A percentile compares a stretch with the other conserved stretches of the same genome.
These are phyloP conservation scores for Campodea augens DNA, from an alignment of 1,140 invertebrate species.

Conservation along the genomic window DNA sequence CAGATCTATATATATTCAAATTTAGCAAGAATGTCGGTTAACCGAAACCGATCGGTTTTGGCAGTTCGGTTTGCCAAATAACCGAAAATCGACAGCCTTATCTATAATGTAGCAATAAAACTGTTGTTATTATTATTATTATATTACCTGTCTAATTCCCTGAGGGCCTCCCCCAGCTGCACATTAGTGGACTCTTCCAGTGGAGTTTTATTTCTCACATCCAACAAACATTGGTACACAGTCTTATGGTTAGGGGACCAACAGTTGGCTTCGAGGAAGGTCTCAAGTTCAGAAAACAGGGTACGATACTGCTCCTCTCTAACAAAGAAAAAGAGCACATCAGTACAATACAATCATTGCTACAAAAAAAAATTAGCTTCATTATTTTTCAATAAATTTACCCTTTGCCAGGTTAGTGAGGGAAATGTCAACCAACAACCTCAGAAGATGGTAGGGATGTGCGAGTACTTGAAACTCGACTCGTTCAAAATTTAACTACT, in stretches of 20 bases:
- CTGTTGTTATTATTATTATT: neutral
- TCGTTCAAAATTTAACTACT: too few species aligned
- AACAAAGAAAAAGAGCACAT: slow-evolving; percentile 7
- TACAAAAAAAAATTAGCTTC: neutral
- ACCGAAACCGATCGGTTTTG: too few species aligned
- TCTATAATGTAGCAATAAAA: neutral
- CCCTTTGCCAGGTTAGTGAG: too few species aligned
- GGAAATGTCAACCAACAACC: too few species aligned
- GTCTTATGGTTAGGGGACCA: slow-evolving; percentile 46
- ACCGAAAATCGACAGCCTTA: neutral
- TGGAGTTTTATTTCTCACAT: slow-evolving; percentile 40
- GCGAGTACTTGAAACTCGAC: too few species aligned
- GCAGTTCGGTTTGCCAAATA: slow-evolving; percentile 9
- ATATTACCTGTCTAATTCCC: slow-evolving; percentile 35
- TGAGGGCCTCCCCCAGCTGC: slow-evolving; percentile 36
- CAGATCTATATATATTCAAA: slow-evolving; percentile 14
- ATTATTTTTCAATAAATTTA: slow-evolving; percentile 1
- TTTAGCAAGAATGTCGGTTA: slow-evolving; percentile 1
- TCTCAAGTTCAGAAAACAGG: slow-evolving; percentile 77
- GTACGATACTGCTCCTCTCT: slow-evolving; percentile 76
- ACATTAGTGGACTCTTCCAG: slow-evolving; percentile 33
- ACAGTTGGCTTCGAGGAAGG: slow-evolving; percentile 54
- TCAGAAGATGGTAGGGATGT: too few species aligned
- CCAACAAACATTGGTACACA: slow-evolving; percentile 63
- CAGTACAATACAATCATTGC: neutral